These are phyloP conservation scores for Dicentrarchus labrax DNA, from an alignment of 2,113 vertebrate genomes.

Conservation along the genomic window DNA sequence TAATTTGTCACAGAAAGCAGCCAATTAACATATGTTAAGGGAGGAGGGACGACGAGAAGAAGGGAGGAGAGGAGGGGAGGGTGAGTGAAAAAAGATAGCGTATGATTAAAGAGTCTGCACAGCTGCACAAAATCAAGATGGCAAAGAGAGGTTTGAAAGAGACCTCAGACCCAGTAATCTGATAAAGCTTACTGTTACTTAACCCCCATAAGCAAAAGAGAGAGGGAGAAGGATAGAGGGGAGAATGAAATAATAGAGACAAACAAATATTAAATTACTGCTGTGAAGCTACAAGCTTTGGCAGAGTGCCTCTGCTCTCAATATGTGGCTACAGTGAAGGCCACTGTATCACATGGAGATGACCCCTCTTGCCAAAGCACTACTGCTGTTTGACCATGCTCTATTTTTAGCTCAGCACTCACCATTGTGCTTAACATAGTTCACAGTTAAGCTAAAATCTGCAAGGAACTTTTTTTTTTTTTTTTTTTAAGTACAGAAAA, in stretches of 20 bases:
- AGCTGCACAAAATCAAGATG: slow-evolving; percentile 96
- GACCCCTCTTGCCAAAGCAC: slow-evolving; percentile 80
- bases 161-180: slow-evolving; percentile 87
- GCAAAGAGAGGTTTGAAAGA: slow-evolving; percentile 89
- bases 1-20: slow-evolving; percentile 99
- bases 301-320: slow-evolving; percentile 71
- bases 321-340: slow-evolving; percentile 66
- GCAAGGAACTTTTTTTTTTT: slow-evolving; percentile 59
- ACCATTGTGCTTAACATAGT: slow-evolving; percentile 82
- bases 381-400: slow-evolving; percentile 82
- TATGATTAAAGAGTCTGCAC: slow-evolving; percentile 96
- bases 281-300: slow-evolving; percentile 81
- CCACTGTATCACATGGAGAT: slow-evolving; percentile 79
- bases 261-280: slow-evolving; percentile 86
- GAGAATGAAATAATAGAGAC: slow-evolving; percentile 79
- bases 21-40: slow-evolving; percentile 98
- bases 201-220: slow-evolving; percentile 73
- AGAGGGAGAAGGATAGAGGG: slow-evolving; percentile 43
- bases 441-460: slow-evolving; percentile 82
- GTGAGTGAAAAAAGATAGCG: slow-evolving; percentile 92
- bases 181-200: slow-evolving; percentile 86
- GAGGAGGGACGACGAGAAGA: slow-evolving; percentile 77
- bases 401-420: slow-evolving; percentile 86
- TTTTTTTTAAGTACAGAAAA: slow-evolving; percentile 20
- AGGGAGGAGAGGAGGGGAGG: slow-evolving; percentile 70